Base-by-base conservation (phyloP, 2,888 invertebrate species). In the Diarsia mendica region DNA sequence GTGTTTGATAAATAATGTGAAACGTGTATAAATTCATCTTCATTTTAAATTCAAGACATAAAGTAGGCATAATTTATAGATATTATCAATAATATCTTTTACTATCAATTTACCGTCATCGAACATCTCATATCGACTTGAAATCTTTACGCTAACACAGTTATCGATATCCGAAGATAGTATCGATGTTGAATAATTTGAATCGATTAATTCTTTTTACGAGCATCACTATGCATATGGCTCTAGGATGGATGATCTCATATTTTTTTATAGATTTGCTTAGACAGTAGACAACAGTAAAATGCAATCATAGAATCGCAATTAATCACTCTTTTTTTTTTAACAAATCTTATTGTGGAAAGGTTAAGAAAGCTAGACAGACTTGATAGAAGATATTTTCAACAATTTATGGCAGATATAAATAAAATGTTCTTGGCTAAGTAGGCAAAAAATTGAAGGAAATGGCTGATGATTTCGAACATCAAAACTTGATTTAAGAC, bases 311-410 rank as follows among this genome's bases (percentile, higher is more conserved):
- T 78, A 65, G 60, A 75, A 75, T 72, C 72, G 66, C 73, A 84
- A 87, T 88, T 87, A 88, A 87, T 87, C 87, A 87, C 74, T 84
- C 75, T 71, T 55, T 79, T 82, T 84, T 69, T 63, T 55, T 20
- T 2, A 71, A 77, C 71, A 69, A 74, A 81, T 76, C 60, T 18
- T 44, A 74, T 76, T 80, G 76, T 82, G 67, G 71, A 80, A 82
- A 75, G 72, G 48, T 72, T 79, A 58, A 68, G 75, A 86, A 72
- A 79, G 75, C 55, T 67, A 75, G 80, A 81, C 75, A 70, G 70
- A 60, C 64, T 3, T 74, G 61, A 72, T 83, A 51, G 67, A 74
- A 79, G 58, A 69, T 70, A 44, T 72, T 76, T 74, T 58, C 49
- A 77, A 80, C 58, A 64, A 72, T 72, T 53, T 69, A 53, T 80